Evolutionary conservation across 2,797 vertebrate species (phyloP).

Genomic region (Pempheris klunzingeri): DNA sequence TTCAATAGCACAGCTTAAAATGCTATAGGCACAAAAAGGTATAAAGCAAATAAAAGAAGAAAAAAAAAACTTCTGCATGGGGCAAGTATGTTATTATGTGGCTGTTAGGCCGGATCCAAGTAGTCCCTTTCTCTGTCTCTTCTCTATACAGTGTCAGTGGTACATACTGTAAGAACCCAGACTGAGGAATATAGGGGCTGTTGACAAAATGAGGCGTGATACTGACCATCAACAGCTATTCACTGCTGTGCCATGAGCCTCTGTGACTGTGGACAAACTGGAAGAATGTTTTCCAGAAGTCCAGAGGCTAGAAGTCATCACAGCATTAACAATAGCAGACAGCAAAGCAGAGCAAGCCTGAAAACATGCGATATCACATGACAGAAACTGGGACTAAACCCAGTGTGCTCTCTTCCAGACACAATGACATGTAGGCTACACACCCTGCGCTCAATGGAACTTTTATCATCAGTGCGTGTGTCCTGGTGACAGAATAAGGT

Average conservation of each 20-base stretch:
- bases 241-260: not conserved
- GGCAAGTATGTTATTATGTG: no score
- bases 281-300: no score
- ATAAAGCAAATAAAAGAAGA: no score
- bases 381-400: slow-evolving; percentile 29
- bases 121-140: not conserved
- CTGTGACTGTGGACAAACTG: not conserved
- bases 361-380: slow-evolving; percentile 29
- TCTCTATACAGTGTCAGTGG: not conserved
- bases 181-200: no score
- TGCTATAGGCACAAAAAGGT: not conserved
- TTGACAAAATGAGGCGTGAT: not conserved
- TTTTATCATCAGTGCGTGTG: not conserved
- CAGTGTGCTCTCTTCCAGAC: not conserved
- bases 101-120: not conserved
- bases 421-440: slow-evolving; percentile 1
- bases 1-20: not conserved
- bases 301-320: slow-evolving; percentile 2
- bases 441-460: not conserved
- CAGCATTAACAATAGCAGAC: slow-evolving; percentile 6
- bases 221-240: not conserved
- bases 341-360: not conserved
- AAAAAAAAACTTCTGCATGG: not conserved
- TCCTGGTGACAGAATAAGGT: not conserved
- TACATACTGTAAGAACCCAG: not conserved